Evolutionary conservation across 2,113 vertebrate genomes (phyloP).

Genomic region (Chaenocephalus aceratus): DNA sequence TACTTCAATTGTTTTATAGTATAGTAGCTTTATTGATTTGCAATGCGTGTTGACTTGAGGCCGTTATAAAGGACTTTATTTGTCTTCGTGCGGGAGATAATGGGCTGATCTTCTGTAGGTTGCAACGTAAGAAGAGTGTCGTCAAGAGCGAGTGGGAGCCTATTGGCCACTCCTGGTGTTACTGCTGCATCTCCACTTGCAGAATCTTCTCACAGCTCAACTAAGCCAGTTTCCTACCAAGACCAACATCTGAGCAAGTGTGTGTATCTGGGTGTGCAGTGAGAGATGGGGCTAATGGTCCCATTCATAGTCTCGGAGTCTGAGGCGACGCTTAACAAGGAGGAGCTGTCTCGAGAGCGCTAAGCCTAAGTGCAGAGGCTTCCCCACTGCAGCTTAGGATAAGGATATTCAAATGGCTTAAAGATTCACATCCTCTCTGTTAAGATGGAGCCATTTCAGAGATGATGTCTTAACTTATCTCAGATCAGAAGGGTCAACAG

Average conservation of each 20-base stretch:
- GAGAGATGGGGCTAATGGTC: conserved; percentile 74
- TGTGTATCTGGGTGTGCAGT: conserved; percentile 50
- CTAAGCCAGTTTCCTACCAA: conserved; percentile 37
- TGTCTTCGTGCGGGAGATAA: conserved; percentile 35
- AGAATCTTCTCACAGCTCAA: conserved; percentile 44
- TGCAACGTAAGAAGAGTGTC: conserved; percentile 48
- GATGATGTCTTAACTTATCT: conserved; percentile 28
- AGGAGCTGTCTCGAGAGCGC: conserved; percentile 74
- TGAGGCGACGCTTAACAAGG: conserved; percentile 74
- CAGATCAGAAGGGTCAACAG: conserved; percentile 9
- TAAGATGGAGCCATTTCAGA: conserved; percentile 35
- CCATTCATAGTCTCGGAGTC: conserved; percentile 70
- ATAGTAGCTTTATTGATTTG: conserved; percentile 29
- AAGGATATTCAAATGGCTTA: conserved; percentile 73
- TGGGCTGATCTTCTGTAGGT: conserved; percentile 50
- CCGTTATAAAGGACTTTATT: conserved; percentile 36
- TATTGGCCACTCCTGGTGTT: conserved; percentile 44
- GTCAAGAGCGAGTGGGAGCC: conserved; percentile 43
- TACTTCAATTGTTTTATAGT: conserved; percentile 32
- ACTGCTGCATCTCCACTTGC: conserved; percentile 32
- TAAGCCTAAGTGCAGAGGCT: conserved; percentile 76
- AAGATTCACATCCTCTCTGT: conserved; percentile 53
- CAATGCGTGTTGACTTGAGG: conserved; percentile 33
- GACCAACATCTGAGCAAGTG: conserved; percentile 44
- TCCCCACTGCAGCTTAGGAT: conserved; percentile 70